phyloP scores from a whole-genome alignment of 2,113 vertebrate species.

The Suncus etruscus region DNA sequence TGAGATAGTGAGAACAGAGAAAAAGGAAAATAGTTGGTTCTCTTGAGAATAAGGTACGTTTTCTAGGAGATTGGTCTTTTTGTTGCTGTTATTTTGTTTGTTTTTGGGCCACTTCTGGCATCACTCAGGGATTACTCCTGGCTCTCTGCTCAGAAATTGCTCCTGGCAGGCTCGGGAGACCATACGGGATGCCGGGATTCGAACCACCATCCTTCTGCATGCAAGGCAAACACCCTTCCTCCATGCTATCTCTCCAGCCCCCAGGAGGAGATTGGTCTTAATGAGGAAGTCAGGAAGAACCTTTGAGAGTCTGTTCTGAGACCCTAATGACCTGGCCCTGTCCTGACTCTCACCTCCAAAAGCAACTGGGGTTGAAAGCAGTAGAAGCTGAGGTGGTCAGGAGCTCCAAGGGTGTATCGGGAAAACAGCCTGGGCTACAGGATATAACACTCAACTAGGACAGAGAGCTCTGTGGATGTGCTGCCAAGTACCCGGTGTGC shows the following conservation, averaged over 20 bases:
- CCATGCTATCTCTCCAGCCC: not conserved
- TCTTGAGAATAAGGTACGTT: constrained; percentile 39
- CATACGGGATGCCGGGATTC: no score
- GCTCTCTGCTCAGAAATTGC: no score
- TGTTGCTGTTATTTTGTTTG: no score
- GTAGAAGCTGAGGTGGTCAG: constrained; percentile 59
- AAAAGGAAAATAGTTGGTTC: constrained; percentile 66
- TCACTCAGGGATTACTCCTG: no score
- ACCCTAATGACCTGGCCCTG: constrained; percentile 40
- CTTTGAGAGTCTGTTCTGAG: constrained; percentile 54
- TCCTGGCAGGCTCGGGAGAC: no score
- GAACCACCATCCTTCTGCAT: no score
- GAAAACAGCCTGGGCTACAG: constrained; percentile 63
- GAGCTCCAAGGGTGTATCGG: constrained; percentile 74
- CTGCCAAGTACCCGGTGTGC: constrained; percentile 78
- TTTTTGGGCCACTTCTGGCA: no score
- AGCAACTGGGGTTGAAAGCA: constrained; percentile 54
- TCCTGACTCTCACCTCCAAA: constrained; percentile 45
- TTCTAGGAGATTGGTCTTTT: constrained; percentile 19
- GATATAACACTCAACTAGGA: constrained; percentile 75
- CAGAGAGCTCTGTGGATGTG: constrained; percentile 72
- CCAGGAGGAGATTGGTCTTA: not conserved
- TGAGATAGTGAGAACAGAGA: constrained; percentile 63
- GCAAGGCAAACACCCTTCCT: no score
- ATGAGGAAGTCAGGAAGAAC: constrained; percentile 33